Conservation (phyloP, 2,797 vertebrate species). For the Xiphorhynchus erythropygius region DNA sequence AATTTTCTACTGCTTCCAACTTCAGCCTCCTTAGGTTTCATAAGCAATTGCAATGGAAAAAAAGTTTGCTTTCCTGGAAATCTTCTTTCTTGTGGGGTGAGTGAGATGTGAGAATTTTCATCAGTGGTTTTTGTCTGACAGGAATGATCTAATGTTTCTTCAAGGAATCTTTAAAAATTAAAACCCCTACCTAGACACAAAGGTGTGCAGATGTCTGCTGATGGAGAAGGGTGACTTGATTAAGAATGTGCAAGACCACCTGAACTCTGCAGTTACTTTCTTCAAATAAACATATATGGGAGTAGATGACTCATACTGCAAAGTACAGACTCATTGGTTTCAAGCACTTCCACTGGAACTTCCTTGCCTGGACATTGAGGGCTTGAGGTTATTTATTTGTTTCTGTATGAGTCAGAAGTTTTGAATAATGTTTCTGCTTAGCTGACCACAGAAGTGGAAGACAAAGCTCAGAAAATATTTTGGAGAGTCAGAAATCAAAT, state of each 20-base stretch:
- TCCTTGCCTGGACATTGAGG: neutral
- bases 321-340: neutral
- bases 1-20: neutral
- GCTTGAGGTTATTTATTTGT: neutral
- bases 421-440: neutral
- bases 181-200: neutral
- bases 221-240: neutral
- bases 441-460: neutral
- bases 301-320: neutral
- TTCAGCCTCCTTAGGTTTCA: neutral
- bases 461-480: neutral
- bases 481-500: neutral
- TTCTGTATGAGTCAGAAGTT: conserved; percentile 4
- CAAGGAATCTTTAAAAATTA: neutral
- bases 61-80: neutral
- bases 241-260: neutral
- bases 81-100: neutral
- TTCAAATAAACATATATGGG: neutral
- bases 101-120: neutral
- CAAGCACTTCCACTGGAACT: neutral
- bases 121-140: neutral
- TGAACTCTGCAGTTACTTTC: neutral
- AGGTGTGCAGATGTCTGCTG: neutral
- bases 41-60: neutral
- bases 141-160: neutral